Conservation (phyloP, 1,140 invertebrate species). For the Hormaphis cornu region DNA sequence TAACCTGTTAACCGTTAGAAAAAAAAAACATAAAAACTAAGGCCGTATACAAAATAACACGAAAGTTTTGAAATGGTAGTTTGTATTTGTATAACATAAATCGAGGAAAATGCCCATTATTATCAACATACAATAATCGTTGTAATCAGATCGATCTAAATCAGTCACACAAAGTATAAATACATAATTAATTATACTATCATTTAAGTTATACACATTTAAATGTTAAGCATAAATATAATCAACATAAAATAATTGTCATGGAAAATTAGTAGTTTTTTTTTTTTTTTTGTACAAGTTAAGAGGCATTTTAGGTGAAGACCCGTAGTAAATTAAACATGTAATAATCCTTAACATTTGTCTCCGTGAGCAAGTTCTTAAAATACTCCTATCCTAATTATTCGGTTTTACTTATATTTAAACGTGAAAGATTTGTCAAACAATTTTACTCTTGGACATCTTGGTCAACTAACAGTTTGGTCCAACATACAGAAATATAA, state of each 20-base stretch:
- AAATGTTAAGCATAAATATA: no score
- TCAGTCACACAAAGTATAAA: constrained; percentile 22
- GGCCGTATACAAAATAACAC: constrained; percentile 29
- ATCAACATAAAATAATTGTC: constrained; percentile 16
- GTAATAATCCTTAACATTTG: not conserved
- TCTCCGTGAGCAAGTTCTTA: constrained; percentile 9
- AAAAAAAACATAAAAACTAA: constrained; percentile 20
- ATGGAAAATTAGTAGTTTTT: constrained; percentile 6
- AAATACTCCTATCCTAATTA: constrained; percentile 11
- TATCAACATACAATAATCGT: constrained; percentile 29
- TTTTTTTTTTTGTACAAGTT: not conserved
- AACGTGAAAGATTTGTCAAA: not conserved
- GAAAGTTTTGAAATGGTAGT: constrained; percentile 7
- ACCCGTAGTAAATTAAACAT: constrained; percentile 23
- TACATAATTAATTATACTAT: constrained; percentile 18
- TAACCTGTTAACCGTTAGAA: constrained; percentile 17
- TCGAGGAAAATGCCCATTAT: constrained; percentile 30
- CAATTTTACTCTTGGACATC: not conserved
- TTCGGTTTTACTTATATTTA: constrained; percentile 5
- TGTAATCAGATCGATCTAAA: constrained; percentile 31
- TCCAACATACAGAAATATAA: constrained; percentile 1
- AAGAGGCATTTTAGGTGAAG: constrained; percentile 5
- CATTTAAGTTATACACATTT: not conserved
- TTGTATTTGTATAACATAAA: constrained; percentile 21
- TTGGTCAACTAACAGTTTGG: not conserved